Evolutionary conservation across 92 coral and sea anemone species (phyloP).

Genomic region (Parazoanthus darwini): DNA sequence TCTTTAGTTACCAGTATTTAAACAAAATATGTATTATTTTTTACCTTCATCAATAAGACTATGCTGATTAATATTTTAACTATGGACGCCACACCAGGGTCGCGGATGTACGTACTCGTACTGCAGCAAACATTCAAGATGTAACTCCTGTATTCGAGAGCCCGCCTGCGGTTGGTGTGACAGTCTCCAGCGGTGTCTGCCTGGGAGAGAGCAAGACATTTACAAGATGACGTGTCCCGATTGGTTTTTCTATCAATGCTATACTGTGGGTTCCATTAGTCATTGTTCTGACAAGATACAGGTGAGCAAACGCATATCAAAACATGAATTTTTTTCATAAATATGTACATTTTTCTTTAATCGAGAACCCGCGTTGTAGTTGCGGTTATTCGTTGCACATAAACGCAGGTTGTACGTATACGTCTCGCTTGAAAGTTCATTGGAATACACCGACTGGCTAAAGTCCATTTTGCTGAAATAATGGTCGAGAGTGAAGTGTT

Average conservation of each 20-base stretch:
- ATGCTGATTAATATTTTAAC: too few species aligned
- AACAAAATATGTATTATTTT: too few species aligned
- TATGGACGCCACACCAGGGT: constrained; percentile 40
- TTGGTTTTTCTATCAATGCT: constrained; percentile 73
- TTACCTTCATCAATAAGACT: too few species aligned
- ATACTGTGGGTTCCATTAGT: constrained; percentile 63
- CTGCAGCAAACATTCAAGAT: constrained; percentile 56
- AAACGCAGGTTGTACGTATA: too few species aligned
- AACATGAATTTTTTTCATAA: background rate
- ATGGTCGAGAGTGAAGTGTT: too few species aligned
- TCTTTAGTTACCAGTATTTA: too few species aligned
- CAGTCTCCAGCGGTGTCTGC: constrained; percentile 53
- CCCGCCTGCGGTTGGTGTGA: constrained; percentile 77
- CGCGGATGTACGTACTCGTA: constrained; percentile 73
- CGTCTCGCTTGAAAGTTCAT: too few species aligned
- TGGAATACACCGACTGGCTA: too few species aligned
- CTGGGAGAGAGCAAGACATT: constrained; percentile 51
- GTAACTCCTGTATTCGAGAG: constrained; percentile 58
- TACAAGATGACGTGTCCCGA: constrained; percentile 54
- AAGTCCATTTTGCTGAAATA: too few species aligned
- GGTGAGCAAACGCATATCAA: constrained; percentile 26
- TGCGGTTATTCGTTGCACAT: too few species aligned
- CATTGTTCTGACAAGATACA: constrained; percentile 63
- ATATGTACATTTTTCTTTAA: too few species aligned
- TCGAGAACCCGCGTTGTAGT: too few species aligned